Percentiles rank a stretch among this genome's conserved stretches.
These are phyloP conservation scores for Opisthograptis luteolata DNA, from an alignment of 2,888 invertebrate species.

Conservation along the genomic window DNA sequence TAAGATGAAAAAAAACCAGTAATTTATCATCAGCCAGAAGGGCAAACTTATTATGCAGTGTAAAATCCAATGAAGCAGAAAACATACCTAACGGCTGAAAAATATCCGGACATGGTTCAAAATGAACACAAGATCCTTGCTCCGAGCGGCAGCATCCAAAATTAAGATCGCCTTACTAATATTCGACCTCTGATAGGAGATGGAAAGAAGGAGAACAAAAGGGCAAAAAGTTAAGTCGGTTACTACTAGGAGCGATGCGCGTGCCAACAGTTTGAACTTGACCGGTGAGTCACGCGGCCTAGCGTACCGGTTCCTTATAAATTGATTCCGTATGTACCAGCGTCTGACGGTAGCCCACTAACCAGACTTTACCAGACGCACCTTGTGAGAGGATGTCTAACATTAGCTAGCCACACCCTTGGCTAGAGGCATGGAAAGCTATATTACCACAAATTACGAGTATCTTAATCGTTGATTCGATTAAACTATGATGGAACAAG, in stretches of 20 bases:
- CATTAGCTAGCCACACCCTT: constrained; percentile 3
- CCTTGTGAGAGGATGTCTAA: constrained; percentile 10
- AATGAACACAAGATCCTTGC: too few species aligned
- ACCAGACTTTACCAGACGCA: constrained; percentile 10
- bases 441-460: not conserved
- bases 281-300: constrained; percentile 9
- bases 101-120: too few species aligned
- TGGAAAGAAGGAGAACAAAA: too few species aligned
- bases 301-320: constrained; percentile 16
- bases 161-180: too few species aligned
- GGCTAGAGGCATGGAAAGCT: not conserved
- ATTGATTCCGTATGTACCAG: constrained; percentile 7
- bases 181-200: too few species aligned
- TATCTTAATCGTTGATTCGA: not conserved
- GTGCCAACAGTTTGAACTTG: constrained; percentile 8
- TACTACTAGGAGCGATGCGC: not conserved
- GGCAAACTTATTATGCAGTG: too few species aligned
- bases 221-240: not conserved
- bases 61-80: too few species aligned
- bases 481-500: not conserved
- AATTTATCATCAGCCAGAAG: too few species aligned
- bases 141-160: too few species aligned
- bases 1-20: too few species aligned
- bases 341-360: constrained; percentile 3
- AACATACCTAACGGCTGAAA: too few species aligned